phyloP scores from a whole-genome alignment of 2,113 vertebrate genomes.

The Pituophis catenifer region DNA sequence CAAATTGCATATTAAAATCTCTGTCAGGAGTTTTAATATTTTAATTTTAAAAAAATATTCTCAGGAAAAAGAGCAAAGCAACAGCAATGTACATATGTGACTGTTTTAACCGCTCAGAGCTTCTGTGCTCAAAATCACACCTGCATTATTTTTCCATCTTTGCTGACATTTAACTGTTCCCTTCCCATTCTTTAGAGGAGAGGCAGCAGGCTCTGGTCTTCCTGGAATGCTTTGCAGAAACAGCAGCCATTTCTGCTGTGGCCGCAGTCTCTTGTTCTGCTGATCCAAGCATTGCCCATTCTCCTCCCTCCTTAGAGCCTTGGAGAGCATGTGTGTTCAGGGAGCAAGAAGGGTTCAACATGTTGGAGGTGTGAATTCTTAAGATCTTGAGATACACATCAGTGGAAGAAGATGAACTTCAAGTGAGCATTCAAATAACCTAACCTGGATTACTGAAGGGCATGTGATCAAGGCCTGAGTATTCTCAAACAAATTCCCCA shows the following conservation, averaged over 20 bases:
- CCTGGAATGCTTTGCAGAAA: slow-evolving; percentile 5
- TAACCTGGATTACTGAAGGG: not conserved
- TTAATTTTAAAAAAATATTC: not conserved
- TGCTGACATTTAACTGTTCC: not conserved
- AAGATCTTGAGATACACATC: not conserved
- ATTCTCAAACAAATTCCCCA: not conserved
- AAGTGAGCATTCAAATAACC: not conserved
- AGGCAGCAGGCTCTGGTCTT: not conserved
- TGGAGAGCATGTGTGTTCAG: slow-evolving; percentile 7
- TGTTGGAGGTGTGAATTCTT: slow-evolving; percentile 26
- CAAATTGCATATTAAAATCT: not conserved
- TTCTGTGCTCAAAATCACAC: not conserved
- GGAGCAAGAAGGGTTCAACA: not conserved
- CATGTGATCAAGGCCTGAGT: not conserved
- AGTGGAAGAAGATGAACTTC: not conserved
- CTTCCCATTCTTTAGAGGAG: not conserved
- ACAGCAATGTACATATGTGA: not conserved
- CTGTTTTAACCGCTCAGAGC: not conserved
- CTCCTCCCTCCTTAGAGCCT: not conserved
- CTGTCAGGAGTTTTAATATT: not conserved
- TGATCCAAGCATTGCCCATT: slow-evolving; percentile 4
- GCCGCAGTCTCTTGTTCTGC: slow-evolving; percentile 28
- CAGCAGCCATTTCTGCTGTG: not conserved
- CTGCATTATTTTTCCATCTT: not conserved
- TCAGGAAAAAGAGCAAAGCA: not conserved